Evolutionary conservation across 2,797 vertebrate species (phyloP).

Genomic region (Amblyopsis hoosieri): DNA sequence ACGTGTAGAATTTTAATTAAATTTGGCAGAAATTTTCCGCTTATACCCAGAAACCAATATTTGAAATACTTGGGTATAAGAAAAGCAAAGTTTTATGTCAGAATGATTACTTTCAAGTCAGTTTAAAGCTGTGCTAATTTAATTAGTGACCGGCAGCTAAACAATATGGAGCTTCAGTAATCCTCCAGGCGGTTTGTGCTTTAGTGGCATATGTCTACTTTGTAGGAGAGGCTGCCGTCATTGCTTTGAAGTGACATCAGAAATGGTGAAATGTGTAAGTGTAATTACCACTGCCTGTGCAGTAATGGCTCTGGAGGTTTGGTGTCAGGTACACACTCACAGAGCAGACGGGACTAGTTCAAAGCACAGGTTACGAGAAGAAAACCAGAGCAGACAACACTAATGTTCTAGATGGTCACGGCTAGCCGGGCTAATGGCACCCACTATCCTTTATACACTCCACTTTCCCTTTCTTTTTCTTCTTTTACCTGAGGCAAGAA

Average conservation of each 20-base stretch:
- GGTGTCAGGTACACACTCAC: conserved; percentile 67
- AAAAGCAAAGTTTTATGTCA: conserved; percentile 35
- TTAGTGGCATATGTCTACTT: conserved; percentile 32
- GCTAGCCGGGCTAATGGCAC: conserved; percentile 67
- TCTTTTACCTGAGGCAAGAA: conserved; percentile 53
- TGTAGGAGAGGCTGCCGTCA: conserved; percentile 55
- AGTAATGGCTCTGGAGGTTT: conserved; percentile 67
- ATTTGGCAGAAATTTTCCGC: conserved; percentile 31
- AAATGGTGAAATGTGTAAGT: conserved; percentile 75
- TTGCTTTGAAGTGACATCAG: conserved; percentile 79
- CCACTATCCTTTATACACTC: background rate
- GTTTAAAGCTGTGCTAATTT: conserved; percentile 69
- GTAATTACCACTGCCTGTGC: conserved; percentile 75
- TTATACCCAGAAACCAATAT: conserved; percentile 38
- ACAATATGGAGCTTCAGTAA: conserved; percentile 69
- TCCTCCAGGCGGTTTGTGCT: conserved; percentile 73
- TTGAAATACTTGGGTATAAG: conserved; percentile 25
- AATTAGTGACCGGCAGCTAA: conserved; percentile 77
- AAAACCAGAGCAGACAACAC: conserved; percentile 63
- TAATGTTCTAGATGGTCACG: conserved; percentile 69
- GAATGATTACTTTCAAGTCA: conserved; percentile 63
- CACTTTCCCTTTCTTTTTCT: conserved; percentile 34
- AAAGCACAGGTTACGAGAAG: conserved; percentile 70
- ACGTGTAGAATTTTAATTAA: conserved; percentile 15
- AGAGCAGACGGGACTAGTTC: conserved; percentile 60